Evolutionary conservation across 2,888 invertebrate species (phyloP), one percentile per base, ranked within the genome.

Genomic region (Matsumyia berberina): DNA sequence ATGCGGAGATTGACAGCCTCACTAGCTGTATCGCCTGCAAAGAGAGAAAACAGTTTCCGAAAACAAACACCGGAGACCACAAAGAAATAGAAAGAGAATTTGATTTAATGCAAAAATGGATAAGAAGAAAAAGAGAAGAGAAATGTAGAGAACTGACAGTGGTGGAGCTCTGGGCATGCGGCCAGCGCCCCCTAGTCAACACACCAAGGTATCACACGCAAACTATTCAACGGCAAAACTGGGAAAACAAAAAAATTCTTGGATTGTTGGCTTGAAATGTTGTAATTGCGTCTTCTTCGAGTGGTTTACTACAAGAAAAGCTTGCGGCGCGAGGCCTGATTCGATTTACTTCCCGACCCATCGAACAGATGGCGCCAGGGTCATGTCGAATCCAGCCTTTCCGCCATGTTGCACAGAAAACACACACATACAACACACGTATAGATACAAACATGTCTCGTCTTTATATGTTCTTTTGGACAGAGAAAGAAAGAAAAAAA

Each of bases 11-110:
- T 80, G 77, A 67, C 87, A 58, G 82, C 76, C 80, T 89, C 89
- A 89, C 88, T 90, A 90, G 88, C 90, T 90, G 88, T 88, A 90
- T 87, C 89, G 88, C 88, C 90, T 89, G 86, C 7, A 85, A 86
- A 49, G 58, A 79, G 51, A 64, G n/a, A 76, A 72, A 64, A 67
- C 17, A 77, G 80, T 81, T 86, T 86, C 80, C 86, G 81, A 73
- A 86, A 70, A 81, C 74, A 81, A 83, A 60, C 58, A 60, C n/a
- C 72, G 74, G 78, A 79, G 72, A 79, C 73, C 66, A 81, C 29
- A 69, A 44, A 64, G 35, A 46, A 31, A 53, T 29, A 86, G 67
- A 82, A 12, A 53, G 19, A 58, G n/a, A 80, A 60, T 55, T 55
- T 64, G 1, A 62, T 80, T 70, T 58, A 66, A 60, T 79, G 58